Conservation (phyloP, 2,113 vertebrate species). For the Campylomormyrus tamandua region DNA sequence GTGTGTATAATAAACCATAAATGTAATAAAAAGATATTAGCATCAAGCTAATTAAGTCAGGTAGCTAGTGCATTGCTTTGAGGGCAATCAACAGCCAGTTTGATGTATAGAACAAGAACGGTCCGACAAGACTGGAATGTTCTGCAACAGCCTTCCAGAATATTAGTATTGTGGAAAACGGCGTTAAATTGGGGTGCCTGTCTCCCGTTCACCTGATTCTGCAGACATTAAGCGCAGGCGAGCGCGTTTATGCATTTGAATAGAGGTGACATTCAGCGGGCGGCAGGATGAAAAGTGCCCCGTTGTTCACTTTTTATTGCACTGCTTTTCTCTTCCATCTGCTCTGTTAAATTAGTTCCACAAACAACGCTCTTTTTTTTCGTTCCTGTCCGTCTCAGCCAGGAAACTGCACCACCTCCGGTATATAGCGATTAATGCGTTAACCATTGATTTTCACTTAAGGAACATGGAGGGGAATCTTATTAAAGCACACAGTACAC, state of each 20-base stretch:
- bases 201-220: not conserved
- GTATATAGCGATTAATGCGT: not conserved
- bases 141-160: not conserved
- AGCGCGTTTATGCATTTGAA: not conserved
- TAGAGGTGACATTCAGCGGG: slow-evolving; percentile 28
- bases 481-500: not conserved
- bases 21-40: not conserved
- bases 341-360: slow-evolving; percentile 2
- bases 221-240: not conserved
- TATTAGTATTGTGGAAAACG: not conserved
- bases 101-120: not conserved
- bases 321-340: slow-evolving; percentile 1
- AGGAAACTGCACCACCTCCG: not conserved
- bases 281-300: slow-evolving; percentile 7
- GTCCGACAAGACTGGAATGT: not conserved
- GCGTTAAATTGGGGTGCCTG: not conserved
- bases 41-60: not conserved
- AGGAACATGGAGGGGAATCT: not conserved
- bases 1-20: not conserved
- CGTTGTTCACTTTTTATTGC: slow-evolving; percentile 12
- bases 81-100: not conserved
- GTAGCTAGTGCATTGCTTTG: not conserved
- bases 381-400: not conserved
- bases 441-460: not conserved
- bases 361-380: not conserved